Evolutionary conservation across 2,113 vertebrate genomes (phyloP), one percentile per base, ranked within the genome.

Genomic region (Cavia aperea): DNA sequence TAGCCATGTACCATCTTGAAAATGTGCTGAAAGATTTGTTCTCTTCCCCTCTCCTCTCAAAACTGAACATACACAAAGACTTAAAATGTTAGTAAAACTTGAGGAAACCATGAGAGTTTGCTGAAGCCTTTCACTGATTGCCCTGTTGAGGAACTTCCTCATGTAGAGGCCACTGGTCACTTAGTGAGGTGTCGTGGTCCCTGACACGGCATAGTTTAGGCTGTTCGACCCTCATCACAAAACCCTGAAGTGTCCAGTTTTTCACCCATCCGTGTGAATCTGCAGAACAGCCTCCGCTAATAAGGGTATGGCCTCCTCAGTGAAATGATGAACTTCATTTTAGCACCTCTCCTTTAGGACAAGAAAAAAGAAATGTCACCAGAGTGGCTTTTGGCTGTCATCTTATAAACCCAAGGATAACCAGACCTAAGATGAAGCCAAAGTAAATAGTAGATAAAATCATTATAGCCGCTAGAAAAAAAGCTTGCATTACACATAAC

Each of bases 381-480:
- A 51, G 5, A 46, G 26, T 7, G 36, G 15, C 9, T n/a, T 29
- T 66, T 15, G 29, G 46, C 11, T 60, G 29, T 9, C 56, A 7
- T 51, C 7, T 60, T n/a, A 15, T 3, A 2, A 73, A 7, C 18
- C 72, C 51, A 56, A 81, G 36, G 49, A 90, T 36, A 79, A 75
- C 4, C 23, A 87, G 33, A 75, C 2, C 54, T 62, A 84, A 68
- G 16, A 21, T 63, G 46, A 88, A 86, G 39, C 19, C 49, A 79
- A 43, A 60, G 21, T 78, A 43, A 83, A 24, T 26, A 31, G 62
- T 11, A 82, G 81, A 70, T 56, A 66, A 73, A 6, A 78, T 2
- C 33, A 16, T 46, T 60, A 91, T 89, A 68, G 60, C 14, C 58
- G 89, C 3, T n/a, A 63, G 58, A 33, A 92, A 89, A 95, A 94